Evolutionary conservation across 2,888 invertebrate species (phyloP).

Genomic region (Epinotia nisella): DNA sequence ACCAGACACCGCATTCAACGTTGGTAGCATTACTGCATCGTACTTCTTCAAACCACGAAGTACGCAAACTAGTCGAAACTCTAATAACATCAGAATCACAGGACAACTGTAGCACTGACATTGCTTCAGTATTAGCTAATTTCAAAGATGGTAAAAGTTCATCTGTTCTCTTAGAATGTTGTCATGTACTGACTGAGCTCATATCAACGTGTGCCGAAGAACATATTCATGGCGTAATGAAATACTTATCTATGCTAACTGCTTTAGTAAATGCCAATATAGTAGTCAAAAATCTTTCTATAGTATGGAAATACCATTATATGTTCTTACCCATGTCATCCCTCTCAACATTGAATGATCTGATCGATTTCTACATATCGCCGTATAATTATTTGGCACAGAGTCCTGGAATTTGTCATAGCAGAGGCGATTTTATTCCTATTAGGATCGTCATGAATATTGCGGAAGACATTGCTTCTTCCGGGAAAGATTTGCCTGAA

Average conservation of each 20-base stretch:
- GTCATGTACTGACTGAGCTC: conserved; percentile 66
- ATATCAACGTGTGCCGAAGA: conserved; percentile 69
- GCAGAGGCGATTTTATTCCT: conserved; percentile 69
- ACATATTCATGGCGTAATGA: conserved; percentile 66
- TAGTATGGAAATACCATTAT: conserved; percentile 79
- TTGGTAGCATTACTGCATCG: conserved; percentile 63
- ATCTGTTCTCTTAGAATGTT: conserved; percentile 64
- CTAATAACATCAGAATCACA: conserved; percentile 56
- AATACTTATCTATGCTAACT: conserved; percentile 65
- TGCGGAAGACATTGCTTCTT: conserved; percentile 50
- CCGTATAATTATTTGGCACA: conserved; percentile 45
- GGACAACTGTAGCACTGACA: conserved; percentile 47
- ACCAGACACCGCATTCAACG: conserved; percentile 57
- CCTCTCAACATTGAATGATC: conserved; percentile 67
- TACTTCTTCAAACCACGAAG: conserved; percentile 65
- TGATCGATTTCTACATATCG: conserved; percentile 63
- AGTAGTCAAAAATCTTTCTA: conserved; percentile 71
- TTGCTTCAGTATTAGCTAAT: conserved; percentile 55
- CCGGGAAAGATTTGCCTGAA: conserved; percentile 45
- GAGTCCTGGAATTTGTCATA: conserved; percentile 52
- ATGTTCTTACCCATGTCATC: conserved; percentile 76
- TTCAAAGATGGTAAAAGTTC: conserved; percentile 70
- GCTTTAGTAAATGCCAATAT: conserved; percentile 68
- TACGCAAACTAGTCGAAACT: conserved; percentile 68
- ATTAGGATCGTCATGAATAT: conserved; percentile 65